Percentiles rank a stretch among this genome's conserved stretches.
Evolutionary conservation across 2,113 vertebrate genomes (phyloP).

Genomic region (Pipra filicauda): DNA sequence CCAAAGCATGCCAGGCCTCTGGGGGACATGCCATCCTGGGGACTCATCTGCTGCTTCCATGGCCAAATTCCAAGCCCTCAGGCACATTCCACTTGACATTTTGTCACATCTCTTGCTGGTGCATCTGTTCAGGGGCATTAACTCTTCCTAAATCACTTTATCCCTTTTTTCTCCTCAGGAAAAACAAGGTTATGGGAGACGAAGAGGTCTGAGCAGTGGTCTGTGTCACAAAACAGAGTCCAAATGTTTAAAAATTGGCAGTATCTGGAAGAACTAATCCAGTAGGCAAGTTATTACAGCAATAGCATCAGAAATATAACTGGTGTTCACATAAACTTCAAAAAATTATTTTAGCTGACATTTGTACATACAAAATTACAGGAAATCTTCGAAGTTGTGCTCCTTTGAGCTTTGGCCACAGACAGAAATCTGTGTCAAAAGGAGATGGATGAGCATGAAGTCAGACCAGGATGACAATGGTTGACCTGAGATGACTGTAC

Average conservation of each 20-base stretch:
- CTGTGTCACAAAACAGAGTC: not conserved
- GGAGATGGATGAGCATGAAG: not conserved
- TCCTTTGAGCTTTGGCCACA: not conserved
- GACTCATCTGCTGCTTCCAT: conserved; percentile 78
- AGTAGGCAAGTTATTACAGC: not conserved
- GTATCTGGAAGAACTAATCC: not conserved
- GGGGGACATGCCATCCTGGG: conserved; percentile 83
- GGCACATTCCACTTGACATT: conserved; percentile 84
- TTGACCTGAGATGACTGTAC: not conserved
- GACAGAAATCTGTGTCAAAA: not conserved
- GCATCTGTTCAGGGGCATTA: conserved; percentile 82
- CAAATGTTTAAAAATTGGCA: not conserved
- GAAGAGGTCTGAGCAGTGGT: not conserved
- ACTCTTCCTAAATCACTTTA: conserved; percentile 77
- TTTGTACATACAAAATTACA: not conserved
- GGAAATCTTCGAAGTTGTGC: not conserved
- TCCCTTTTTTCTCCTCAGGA: conserved; percentile 43
- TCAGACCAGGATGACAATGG: not conserved
- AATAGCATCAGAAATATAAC: not conserved
- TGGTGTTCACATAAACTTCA: not conserved
- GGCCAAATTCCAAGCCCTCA: conserved; percentile 80
- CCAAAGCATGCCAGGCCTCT: conserved; percentile 72
- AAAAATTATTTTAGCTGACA: not conserved
- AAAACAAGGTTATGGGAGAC: not conserved
- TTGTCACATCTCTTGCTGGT: conserved; percentile 81